Evolutionary conservation across 1,140 invertebrate genomes (phyloP).

Genomic region (Steinernema feltiae): DNA sequence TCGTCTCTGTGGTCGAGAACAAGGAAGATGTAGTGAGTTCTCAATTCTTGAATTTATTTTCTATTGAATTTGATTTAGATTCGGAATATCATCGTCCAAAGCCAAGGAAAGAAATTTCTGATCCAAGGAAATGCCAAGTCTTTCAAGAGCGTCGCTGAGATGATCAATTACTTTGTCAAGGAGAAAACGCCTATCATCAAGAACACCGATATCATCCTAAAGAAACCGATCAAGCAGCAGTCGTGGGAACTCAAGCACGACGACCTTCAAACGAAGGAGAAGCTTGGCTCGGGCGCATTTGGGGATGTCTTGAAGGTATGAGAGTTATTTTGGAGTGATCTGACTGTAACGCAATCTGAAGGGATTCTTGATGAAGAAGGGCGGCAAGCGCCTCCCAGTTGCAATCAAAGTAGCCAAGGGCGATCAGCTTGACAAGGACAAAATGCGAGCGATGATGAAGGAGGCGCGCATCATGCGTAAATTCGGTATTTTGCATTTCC

Average conservation of each 20-base stretch:
- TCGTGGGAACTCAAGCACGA: background rate
- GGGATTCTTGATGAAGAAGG: background rate
- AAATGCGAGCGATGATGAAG: conserved; percentile 61
- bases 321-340: no score
- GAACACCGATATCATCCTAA: background rate
- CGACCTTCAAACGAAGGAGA: background rate
- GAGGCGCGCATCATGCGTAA: conserved; percentile 94
- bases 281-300: background rate
- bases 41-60: background rate
- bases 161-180: background rate
- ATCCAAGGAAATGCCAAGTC: background rate
- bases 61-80: background rate
- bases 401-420: background rate
- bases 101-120: background rate
- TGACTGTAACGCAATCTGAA: no score
- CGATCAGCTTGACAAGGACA: background rate
- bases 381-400: background rate
- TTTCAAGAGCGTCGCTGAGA: background rate
- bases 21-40: background rate
- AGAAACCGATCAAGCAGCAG: background rate
- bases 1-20: no score
- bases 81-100: background rate
- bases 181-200: background rate
- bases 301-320: background rate
- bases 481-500: no score